These are phyloP conservation scores for Dioctria rufipes DNA, from an alignment of 2,888 invertebrate species.

Conservation along the genomic window DNA sequence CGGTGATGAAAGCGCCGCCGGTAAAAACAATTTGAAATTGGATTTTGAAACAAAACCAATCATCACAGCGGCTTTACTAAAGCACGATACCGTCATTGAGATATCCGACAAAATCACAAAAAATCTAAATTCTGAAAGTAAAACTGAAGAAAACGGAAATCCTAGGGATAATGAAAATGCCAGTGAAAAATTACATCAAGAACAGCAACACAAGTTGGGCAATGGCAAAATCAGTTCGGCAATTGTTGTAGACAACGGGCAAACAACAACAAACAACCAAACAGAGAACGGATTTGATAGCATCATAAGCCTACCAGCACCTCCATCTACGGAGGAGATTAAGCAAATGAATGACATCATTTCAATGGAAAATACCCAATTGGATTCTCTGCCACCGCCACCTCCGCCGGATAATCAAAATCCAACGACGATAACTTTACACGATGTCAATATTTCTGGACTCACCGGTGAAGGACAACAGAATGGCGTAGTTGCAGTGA, in stretches of 20 bases:
- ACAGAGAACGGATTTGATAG: conserved; percentile 68
- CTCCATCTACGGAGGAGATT: conserved; percentile 69
- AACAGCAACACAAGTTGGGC: conserved; percentile 71
- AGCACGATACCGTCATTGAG: conserved; percentile 75
- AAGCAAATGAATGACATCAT: conserved; percentile 68
- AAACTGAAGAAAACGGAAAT: conserved; percentile 64
- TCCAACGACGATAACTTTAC: neutral
- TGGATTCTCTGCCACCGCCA: conserved; percentile 70
- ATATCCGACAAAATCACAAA: conserved; percentile 67
- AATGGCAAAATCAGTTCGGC: conserved; percentile 65
- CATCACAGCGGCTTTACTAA: conserved; percentile 80
- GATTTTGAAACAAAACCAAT: conserved; percentile 76
- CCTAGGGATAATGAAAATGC: conserved; percentile 2
- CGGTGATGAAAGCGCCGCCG: conserved; percentile 65
- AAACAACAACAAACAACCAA: neutral
- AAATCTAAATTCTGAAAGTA: conserved; percentile 65
- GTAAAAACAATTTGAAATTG: conserved; percentile 64
- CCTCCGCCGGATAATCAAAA: conserved; percentile 62
- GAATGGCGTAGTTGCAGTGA: conserved; percentile 60
- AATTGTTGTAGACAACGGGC: conserved; percentile 34
- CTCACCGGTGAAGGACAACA: conserved; percentile 58
- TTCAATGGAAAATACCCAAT: conserved; percentile 66
- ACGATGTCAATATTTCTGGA: conserved; percentile 53
- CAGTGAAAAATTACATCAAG: conserved; percentile 71
- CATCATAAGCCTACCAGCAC: conserved; percentile 70